Evolutionary conservation across 2,888 invertebrate genomes (phyloP), one percentile per base, ranked within the genome.

Genomic region (Cheilosia vernalis): DNA sequence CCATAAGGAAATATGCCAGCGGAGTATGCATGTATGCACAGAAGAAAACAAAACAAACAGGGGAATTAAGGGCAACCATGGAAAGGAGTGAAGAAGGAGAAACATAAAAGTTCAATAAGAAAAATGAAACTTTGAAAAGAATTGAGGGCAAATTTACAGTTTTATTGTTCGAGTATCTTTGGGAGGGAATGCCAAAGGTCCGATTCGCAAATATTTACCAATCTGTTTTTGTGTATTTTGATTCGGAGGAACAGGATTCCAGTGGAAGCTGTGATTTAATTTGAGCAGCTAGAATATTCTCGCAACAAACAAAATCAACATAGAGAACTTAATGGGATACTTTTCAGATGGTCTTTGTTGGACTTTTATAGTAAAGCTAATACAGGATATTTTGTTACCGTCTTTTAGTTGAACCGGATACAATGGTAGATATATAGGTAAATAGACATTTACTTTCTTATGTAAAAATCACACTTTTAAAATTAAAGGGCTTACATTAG

Each of bases 111-210:
- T 40, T n/a, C 44, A 47, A 64, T 56, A 60, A 49, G 58, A 82
- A 69, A 69, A 76, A 69, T 55, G 69, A 84, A 79, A 79, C 79
- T 80, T 80, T 60, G 69, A 40, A 64, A 70, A 64, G 76, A 84
- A 85, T 85, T 85, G 80, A 76, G 84, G 84, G 64, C 70, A 80
- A 80, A 80, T 80, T 80, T 85, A 85, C 84, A 80, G 66, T 85
- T 80, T 85, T 85, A 80, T 80, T 85, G 79, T 80, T 85, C 58
- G 60, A 56, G 74, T 66, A 80, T 76, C 70, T 70, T 63, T 55
- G 44, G 58, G 61, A 63, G 80, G 55, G 64, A 64, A 60, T 49
- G 49, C 70, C 76, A 70, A 70, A 33, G 64, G 80, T 80, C 84
- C 80, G 76, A 70, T 64, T 80, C 69, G 55, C 80, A 85, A 85